Base-by-base conservation (phyloP, 1,140 invertebrate species). In the Eulimnadia texana region DNA sequence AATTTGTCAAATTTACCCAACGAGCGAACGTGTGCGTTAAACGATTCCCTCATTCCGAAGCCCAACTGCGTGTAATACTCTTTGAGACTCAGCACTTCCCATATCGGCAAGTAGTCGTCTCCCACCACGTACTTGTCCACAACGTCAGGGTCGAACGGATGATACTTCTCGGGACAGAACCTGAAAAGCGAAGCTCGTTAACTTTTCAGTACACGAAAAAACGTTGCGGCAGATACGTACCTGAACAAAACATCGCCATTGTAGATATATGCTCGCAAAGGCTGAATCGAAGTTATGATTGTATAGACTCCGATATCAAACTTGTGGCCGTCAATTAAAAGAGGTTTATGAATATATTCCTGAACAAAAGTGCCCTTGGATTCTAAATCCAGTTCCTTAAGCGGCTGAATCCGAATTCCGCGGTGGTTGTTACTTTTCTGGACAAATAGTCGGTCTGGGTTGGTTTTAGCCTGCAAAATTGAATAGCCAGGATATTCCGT, bases 271-370 rank as follows among this genome's bases (percentile, higher is more conserved):
- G 88, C 80, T 67, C 92, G 77, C 1, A 98, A 71, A 11, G 94
- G 94, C 74, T 94, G 80, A 1, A 98, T 79, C 0, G 90, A 94
- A 0, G 93, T 96, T 1, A 97, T 76, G 1, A 90, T 85, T 0
- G 90, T 90, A 73, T 98, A 98, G 20, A 98, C 82, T 19, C 94
- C 94, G 70, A 98, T 91, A 71, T 98, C 94, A 76, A 98, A 98
- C 75, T 96, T 97, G 70, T 90, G 80, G 0, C 86, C 87, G 70
- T 89, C 87, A 69, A 71, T 78, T 0, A 80, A 66, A n/a, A 79
- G 70, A 19, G 79, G 79, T 62, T 79, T 77, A 22, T 73, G 68
- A 56, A 82, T 78, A 72, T 85, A 98, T 71, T 94, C 86, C 70
- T 98, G 94, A 1, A 98, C 79, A 73, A 98, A 98, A 29, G 84